phyloP scores from a whole-genome alignment of 2,113 vertebrate species.

The Butorides virescens region DNA sequence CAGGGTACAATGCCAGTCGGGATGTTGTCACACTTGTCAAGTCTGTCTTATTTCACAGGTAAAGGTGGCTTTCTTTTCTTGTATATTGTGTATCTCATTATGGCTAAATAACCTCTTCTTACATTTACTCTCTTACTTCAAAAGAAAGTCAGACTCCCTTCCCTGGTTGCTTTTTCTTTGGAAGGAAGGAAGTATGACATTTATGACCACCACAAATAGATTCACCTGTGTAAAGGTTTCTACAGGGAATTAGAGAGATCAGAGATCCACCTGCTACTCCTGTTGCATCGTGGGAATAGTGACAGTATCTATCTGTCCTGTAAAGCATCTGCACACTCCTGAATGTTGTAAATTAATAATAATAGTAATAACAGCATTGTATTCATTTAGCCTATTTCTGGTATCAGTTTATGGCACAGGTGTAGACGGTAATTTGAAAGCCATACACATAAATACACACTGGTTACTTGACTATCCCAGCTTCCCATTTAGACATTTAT shows the following conservation, averaged over 20 bases:
- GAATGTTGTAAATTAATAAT: background rate
- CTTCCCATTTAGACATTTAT: background rate
- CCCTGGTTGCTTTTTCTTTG: background rate
- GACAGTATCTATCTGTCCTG: background rate
- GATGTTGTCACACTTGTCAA: conserved; percentile 98
- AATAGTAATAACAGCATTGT: background rate
- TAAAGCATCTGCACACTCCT: background rate
- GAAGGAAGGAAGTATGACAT: background rate
- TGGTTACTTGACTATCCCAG: background rate
- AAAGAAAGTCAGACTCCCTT: background rate
- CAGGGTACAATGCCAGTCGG: conserved; percentile 96
- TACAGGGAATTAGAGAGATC: background rate
- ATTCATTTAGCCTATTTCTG: background rate
- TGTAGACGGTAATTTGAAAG: background rate
- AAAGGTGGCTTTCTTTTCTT: conserved; percentile 1
- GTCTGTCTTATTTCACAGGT: conserved; percentile 98
- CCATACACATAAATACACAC: background rate
- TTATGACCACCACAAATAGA: background rate
- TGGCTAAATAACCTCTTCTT: background rate
- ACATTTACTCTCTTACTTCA: background rate
- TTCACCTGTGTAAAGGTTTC: background rate
- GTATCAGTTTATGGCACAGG: background rate
- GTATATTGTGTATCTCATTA: background rate
- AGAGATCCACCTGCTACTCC: background rate
- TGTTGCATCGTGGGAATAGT: background rate